phyloP scores from a whole-genome alignment of 2,888 invertebrate genomes.

The Drosophila maculinotata region DNA sequence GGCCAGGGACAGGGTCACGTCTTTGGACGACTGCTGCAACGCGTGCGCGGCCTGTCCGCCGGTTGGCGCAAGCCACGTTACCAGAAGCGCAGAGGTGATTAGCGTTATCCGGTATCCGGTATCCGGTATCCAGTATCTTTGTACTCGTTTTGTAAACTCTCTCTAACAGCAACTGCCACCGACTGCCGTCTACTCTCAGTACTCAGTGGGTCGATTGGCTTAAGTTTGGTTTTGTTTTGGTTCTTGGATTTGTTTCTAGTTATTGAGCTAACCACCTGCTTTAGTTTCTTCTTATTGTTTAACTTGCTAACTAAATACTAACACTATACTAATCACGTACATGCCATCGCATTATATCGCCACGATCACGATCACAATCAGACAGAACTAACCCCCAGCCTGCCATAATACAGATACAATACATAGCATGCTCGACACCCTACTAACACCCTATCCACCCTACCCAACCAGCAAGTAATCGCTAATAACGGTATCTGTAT shows the following conservation, averaged over 20 bases:
- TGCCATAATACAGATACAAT: slow-evolving; percentile 3
- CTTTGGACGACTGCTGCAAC: slow-evolving; percentile 82
- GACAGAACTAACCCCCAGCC: slow-evolving; percentile 18
- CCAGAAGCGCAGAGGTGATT: slow-evolving; percentile 85
- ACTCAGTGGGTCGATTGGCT: slow-evolving; percentile 54
- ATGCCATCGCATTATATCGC: slow-evolving; percentile 46
- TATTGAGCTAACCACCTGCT: slow-evolving; percentile 65
- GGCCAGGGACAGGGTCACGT: slow-evolving; percentile 66
- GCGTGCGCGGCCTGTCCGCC: slow-evolving; percentile 84
- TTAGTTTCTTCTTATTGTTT: slow-evolving; percentile 25
- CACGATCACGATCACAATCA: slow-evolving; percentile 24
- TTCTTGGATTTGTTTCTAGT: slow-evolving; percentile 55
- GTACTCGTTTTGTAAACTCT: slow-evolving; percentile 53
- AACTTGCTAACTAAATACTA: slow-evolving; percentile 43
- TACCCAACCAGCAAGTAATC: neutral
- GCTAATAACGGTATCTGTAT: slow-evolving; percentile 37
- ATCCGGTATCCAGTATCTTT: no score
- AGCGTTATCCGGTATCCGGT: no score
- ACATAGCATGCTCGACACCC: slow-evolving; percentile 34
- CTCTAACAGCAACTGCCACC: slow-evolving; percentile 67
- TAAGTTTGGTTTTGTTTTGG: slow-evolving; percentile 37
- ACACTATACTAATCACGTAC: slow-evolving; percentile 53
- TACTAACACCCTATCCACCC: slow-evolving; percentile 25
- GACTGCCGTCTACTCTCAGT: slow-evolving; percentile 48
- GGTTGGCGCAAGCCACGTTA: slow-evolving; percentile 85